Base-by-base conservation (phyloP, 2,113 vertebrate species). In the Ranitomeya imitator region DNA sequence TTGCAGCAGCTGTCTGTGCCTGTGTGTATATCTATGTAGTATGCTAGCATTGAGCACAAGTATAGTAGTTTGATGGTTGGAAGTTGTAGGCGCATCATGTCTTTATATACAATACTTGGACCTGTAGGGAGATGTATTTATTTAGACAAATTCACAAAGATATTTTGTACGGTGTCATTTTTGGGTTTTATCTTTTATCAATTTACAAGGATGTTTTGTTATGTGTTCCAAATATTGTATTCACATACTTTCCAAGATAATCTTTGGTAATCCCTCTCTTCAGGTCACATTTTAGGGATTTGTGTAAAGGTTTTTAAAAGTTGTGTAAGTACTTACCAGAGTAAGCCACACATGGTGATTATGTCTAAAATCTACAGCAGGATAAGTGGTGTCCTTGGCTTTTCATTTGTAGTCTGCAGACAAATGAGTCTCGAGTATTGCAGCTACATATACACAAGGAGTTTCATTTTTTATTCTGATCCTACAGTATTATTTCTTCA, bases 221-320 rank as follows among this genome's bases (percentile, higher is more conserved):
- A 16, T 57, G 52, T 87, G 86, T 87, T 87, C 86, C 61, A 80
- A 80, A 87, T 80, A 80, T 87, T 80, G 86, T 79, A 67, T 87
- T 80, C 86, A 87, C 26, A 31, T 87, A 87, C 23, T 87, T 87
- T 87, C 76, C 57, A 80, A 87, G 86, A 79, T 87, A 79, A 87
- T 78, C 86, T 69, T 59, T 79, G 51, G 51, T 87, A 87, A 87
- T 87, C 86, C 77, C 57, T 65, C 59, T 87, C 86, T 87, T 45
- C 71, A 57, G 86, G 77, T 87, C 86, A 87, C 86, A 80, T 87
- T 87, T 87, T 87, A 45, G 52, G 59, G 86, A 87, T 87, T 87
- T 80, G 52, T 63, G 23, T 52, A 45, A 86, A 77, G 26, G 55
- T 76, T 76, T 86, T 86, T 61, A 37, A 85, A 74, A 31, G 83